Evolutionary conservation across 2,888 invertebrate species (phyloP), one percentile per base, ranked within the genome.

Genomic region (Spatulosminthurus flaviceps): DNA sequence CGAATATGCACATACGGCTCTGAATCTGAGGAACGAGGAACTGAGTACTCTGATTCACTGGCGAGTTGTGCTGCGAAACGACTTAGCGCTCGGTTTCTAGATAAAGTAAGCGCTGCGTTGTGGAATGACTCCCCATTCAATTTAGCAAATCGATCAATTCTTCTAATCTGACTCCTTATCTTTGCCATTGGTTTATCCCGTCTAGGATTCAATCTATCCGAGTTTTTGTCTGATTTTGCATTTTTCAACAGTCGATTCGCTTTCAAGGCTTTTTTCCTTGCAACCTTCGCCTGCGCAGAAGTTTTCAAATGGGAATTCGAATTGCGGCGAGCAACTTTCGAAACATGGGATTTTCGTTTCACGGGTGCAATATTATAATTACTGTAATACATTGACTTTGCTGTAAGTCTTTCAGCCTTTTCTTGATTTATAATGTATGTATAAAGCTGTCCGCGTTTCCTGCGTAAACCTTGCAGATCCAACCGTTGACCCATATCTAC

Each of bases 181-280:
- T 74, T 74, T 0, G 74, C 74, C 74, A 74, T 74, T 29, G 74
- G 74, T 61, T 74, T 74, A 29, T 74, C 74, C 34, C 74, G 28
- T 74, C 74, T 74, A 28, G 74, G 74, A 61, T 74, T 74, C n/a
- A 74, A 26, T 74, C 64, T 74, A 0, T 74, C 74, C 11, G 74
- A 22, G 7, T 11, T 60, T 51, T n/a, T 43, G 19, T 43, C 51
- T 5, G 43, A 26, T 51, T 43, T 72, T 13, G 51, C 24, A 26
- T 22, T 22, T 29, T 51, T 51, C 24, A 64, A 16, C 0, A 24
- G 60, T 24, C 51, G 43, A 43, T 29, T 29, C 21, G 64, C 61
- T 34, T 74, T 74, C 13, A 28, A 28, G 4, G 51, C 60, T 28
- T 73, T 73, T 28, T 72, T 72, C 26, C n/a, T 51, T 22, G 24